phyloP scores from a whole-genome alignment of 1,140 invertebrate species.

The Diorhabda elongata region DNA sequence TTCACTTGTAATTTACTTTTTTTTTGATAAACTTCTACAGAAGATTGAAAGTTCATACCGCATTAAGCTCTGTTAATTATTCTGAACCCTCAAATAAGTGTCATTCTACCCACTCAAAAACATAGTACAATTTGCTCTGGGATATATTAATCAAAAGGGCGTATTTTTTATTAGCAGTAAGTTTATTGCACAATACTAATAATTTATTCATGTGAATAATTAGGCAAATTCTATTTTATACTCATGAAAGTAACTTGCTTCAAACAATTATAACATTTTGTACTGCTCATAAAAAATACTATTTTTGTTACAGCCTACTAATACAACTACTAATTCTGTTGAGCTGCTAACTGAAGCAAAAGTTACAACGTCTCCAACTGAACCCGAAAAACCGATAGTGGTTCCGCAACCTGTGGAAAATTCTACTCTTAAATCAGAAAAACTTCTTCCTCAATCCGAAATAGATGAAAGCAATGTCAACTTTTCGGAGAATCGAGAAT shows the following conservation, averaged over 20 bases:
- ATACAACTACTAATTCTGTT: not conserved
- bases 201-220: too few species aligned
- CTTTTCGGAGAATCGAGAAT: conserved; percentile 53
- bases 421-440: not conserved
- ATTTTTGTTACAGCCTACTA: not conserved
- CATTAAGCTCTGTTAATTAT: too few species aligned
- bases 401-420: not conserved
- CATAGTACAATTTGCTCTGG: too few species aligned
- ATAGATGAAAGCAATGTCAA: conserved; percentile 41
- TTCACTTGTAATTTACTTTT: conserved; percentile 2
- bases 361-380: not conserved
- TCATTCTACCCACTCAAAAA: too few species aligned
- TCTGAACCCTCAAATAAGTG: too few species aligned
- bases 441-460: conserved; percentile 23
- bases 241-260: too few species aligned
- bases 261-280: too few species aligned
- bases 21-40: not conserved
- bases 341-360: not conserved
- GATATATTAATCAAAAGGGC: too few species aligned
- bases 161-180: too few species aligned
- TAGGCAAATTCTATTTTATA: too few species aligned
- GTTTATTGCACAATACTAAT: too few species aligned
- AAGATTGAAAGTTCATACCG: not conserved
- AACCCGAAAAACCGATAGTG: not conserved
- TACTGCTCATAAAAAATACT: too few species aligned